Base-by-base conservation (phyloP, 2,113 vertebrate genomes). In the Aspidoscelis tigris region DNA sequence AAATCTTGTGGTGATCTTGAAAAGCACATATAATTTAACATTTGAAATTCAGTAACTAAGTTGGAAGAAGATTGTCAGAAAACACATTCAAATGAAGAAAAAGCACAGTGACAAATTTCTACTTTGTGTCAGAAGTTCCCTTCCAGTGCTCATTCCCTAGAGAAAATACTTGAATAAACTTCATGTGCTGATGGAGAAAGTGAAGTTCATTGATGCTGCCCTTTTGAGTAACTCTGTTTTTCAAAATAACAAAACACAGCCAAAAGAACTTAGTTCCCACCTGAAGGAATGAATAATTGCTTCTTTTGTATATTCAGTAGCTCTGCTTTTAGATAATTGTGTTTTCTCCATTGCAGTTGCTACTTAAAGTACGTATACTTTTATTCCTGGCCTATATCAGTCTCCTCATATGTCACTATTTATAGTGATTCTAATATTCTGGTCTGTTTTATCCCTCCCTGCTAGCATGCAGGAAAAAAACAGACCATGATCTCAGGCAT, bases 101-200 rank as follows among this genome's bases (percentile, higher is more conserved):
- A 79, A 89, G 85, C 87, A 90, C 76, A 92, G 76, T 80, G 87
- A 3, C 79, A 78, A 82, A 88, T 65, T 74, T 90, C 70, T 68
- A 24, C 84, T 89, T 22, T 83, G 44, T 76, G 65, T 83, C 86
- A 74, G 78, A 94, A 92, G 90, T 93, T 91, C 88, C 92, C 91
- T 94, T 94, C 88, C 88, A 89, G 88, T 93, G 88, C 92, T 85
- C 53, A 50, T 91, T 86, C 84, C 91, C 70, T 90, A 88, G 80
- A 86, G 84, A 87, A 93, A 92, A 93, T 95, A 95, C 95, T 95
- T 95, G 95, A 95, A 95, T 91, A 85, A 89, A 92, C 84, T 77
- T 86, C 90, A 86, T 88, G 89, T 68, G 78, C 39, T 93, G n/a
- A 76, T 92, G 83, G 91, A 33, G 92, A 93, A 92, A 84, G 77